Conservation (phyloP, 2,888 invertebrate genomes). For the Monochamus alternatus region DNA sequence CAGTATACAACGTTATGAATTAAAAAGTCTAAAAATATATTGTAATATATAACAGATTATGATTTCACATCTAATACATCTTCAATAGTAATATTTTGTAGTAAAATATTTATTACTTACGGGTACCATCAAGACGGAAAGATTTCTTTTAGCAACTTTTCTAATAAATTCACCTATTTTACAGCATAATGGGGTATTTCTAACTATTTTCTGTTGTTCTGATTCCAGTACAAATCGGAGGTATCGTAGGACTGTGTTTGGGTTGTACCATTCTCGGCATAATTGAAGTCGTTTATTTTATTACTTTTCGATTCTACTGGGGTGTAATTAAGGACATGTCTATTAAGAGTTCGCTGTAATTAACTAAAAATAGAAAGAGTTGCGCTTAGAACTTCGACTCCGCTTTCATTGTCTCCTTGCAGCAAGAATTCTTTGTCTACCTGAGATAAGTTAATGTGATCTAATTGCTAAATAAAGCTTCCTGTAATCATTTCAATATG, state of each 20-base stretch:
- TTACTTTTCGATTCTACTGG: constrained; percentile 53
- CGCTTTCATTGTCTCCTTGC: background rate
- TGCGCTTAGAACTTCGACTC: background rate
- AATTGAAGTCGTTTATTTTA: constrained; percentile 56
- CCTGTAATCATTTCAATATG: no score
- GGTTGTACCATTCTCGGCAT: constrained; percentile 59
- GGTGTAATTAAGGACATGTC: constrained; percentile 49
- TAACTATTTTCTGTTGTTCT: constrained; percentile 22
- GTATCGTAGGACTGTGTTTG: constrained; percentile 71
- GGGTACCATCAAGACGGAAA: no score
- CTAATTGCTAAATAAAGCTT: no score
- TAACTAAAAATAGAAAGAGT: constrained; percentile 1
- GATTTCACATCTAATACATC: no score
- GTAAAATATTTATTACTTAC: no score
- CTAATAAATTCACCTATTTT: no score
- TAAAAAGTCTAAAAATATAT: no score
- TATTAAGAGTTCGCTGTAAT: constrained; percentile 60
- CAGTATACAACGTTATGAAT: no score
- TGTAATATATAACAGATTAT: no score
- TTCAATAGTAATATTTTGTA: no score
- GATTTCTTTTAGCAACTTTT: no score
- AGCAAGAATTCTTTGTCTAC: background rate
- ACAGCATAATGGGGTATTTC: background rate
- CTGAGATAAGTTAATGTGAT: no score
- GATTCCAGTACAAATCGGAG: constrained; percentile 70